Evolutionary conservation across 2,113 vertebrate species (phyloP).

Genomic region (Campylomormyrus numenius): DNA sequence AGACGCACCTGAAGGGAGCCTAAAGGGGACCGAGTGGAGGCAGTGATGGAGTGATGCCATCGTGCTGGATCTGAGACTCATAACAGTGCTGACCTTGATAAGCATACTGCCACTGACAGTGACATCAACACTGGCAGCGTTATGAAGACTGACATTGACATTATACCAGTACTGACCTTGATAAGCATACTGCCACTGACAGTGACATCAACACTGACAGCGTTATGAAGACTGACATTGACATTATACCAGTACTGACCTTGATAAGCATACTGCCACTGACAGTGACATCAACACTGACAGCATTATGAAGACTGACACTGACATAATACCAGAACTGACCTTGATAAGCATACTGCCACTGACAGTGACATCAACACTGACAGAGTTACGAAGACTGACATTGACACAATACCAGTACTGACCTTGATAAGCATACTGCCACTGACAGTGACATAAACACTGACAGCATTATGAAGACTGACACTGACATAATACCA

Average conservation of each 20-base stretch:
- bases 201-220: neutral
- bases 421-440: neutral
- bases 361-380: neutral
- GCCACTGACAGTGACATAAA: neutral
- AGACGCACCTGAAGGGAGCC: conserved; percentile 79
- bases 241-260: neutral
- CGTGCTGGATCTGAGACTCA: neutral
- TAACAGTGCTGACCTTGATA: neutral
- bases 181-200: neutral
- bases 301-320: neutral
- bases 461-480: neutral
- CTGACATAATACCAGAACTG: neutral
- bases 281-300: neutral
- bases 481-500: neutral
- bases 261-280: neutral
- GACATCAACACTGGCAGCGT: neutral
- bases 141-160: neutral
- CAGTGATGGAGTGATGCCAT: neutral
- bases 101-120: neutral
- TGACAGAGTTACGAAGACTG: neutral
- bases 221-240: neutral
- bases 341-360: neutral
- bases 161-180: neutral
- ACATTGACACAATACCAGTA: neutral
- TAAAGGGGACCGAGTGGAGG: conserved; percentile 30